Percentiles rank a stretch among this genome's conserved stretches.
Evolutionary conservation across 1,140 invertebrate species (phyloP).

Genomic region (Holotrichia oblita): DNA sequence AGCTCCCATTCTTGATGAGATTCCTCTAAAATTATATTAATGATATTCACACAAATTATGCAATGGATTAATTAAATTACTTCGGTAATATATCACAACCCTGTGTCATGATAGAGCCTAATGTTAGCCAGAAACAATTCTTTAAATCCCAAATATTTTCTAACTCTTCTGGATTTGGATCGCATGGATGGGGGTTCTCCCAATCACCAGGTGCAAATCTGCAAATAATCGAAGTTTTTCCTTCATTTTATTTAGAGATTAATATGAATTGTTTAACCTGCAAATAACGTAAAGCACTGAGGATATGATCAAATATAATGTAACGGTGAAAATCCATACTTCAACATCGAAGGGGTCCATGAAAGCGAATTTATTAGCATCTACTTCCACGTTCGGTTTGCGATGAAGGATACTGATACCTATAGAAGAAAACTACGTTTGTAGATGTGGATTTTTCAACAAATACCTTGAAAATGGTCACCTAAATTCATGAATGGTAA

Average conservation of each 20-base stretch:
- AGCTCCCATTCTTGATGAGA: slow-evolving; percentile 79
- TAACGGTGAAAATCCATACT: slow-evolving; percentile 93
- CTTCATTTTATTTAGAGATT: not conserved
- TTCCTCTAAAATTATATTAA: slow-evolving; percentile 65
- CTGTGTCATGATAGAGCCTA: slow-evolving; percentile 83
- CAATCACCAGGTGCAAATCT: slow-evolving; percentile 89
- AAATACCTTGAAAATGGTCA: slow-evolving; percentile 47
- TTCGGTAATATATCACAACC: slow-evolving; percentile 83
- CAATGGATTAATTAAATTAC: slow-evolving; percentile 60
- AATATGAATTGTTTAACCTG: slow-evolving; percentile 66
- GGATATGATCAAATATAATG: slow-evolving; percentile 86
- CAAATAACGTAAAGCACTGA: slow-evolving; percentile 82
- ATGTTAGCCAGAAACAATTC: slow-evolving; percentile 81
- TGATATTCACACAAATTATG: not conserved
- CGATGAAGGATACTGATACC: slow-evolving; percentile 84
- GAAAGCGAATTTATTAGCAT: slow-evolving; percentile 85
- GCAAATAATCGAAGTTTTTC: slow-evolving; percentile 48
- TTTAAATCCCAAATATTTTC: slow-evolving; percentile 82
- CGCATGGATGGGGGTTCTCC: slow-evolving; percentile 88
- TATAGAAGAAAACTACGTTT: slow-evolving; percentile 51
- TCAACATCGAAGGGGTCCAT: slow-evolving; percentile 85
- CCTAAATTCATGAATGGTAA: slow-evolving; percentile 91
- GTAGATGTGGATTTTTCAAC: too few relatives aligned
- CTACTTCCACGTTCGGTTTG: slow-evolving; percentile 71
- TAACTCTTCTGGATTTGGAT: slow-evolving; percentile 79